A percentile compares a stretch with the other conserved stretches of the same genome.
Evolutionary conservation across 2,797 vertebrate species (phyloP).

Genomic region (Smutsia gigantea): DNA sequence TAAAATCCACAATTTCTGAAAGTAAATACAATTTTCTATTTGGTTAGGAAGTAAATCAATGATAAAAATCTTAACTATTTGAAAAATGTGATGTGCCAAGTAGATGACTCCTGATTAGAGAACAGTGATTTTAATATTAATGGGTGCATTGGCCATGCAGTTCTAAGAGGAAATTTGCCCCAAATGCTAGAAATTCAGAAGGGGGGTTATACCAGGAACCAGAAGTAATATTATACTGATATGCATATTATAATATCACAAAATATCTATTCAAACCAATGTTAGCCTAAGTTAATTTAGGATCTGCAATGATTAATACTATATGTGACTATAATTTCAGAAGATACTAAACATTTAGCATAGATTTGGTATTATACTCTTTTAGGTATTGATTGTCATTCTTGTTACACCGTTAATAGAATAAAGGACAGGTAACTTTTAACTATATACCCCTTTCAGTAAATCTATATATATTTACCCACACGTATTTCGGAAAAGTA

Average conservation of each 20-base stretch:
- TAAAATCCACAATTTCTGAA: slow-evolving; percentile 29
- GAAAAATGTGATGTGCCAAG: not conserved
- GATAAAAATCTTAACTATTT: not conserved
- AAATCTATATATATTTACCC: slow-evolving; percentile 34
- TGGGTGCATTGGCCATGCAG: not conserved
- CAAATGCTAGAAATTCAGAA: slow-evolving; percentile 37
- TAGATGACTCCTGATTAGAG: not conserved
- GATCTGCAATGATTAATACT: not conserved
- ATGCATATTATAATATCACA: not conserved
- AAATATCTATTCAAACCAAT: slow-evolving; percentile 46
- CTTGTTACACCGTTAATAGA: not conserved
- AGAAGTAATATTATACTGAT: slow-evolving; percentile 10
- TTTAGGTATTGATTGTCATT: slow-evolving; percentile 5
- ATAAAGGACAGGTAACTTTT: slow-evolving; percentile 10
- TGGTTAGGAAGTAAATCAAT: slow-evolving; percentile 2
- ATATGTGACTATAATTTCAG: not conserved
- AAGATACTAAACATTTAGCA: slow-evolving; percentile 36
- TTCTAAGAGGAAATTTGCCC: slow-evolving; percentile 46
- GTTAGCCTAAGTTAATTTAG: not conserved
- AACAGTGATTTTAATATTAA: slow-evolving; percentile 31
- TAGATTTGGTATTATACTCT: not conserved
- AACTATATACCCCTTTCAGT: not conserved
- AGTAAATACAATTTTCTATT: slow-evolving; percentile 28
- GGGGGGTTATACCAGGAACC: not conserved
- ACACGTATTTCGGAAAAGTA: not conserved